Conservation (phyloP, 2,888 invertebrate species). For the Euclidia mi region DNA sequence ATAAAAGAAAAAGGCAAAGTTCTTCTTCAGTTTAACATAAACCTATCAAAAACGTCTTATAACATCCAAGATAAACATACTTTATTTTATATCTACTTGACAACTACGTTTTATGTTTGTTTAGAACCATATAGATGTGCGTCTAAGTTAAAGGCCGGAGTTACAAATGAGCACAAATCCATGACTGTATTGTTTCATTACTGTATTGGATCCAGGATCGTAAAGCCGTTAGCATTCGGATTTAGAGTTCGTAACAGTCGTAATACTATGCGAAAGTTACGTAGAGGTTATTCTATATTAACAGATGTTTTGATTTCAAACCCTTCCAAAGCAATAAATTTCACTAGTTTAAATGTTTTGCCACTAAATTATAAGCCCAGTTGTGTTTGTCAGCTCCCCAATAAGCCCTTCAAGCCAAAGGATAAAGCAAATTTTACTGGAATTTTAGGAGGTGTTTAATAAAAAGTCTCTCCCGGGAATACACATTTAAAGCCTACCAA, state of each 20-base stretch:
- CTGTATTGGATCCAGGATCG: conserved; percentile 3
- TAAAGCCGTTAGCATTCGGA: conserved; percentile 2
- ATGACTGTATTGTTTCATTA: neutral
- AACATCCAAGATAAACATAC: too few relatives aligned
- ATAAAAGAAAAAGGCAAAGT: too few relatives aligned
- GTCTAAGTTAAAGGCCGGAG: neutral
- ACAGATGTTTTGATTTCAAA: conserved; percentile 35
- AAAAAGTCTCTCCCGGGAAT: conserved; percentile 6
- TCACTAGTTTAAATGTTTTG: conserved; percentile 45
- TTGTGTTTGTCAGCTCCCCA: conserved; percentile 23
- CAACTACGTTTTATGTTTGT: too few relatives aligned
- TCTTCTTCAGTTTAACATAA: too few relatives aligned
- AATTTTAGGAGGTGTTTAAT: neutral
- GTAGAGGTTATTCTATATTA: conserved; percentile 9
- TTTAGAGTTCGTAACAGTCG: neutral
- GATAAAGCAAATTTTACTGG: conserved; percentile 1
- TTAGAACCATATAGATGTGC: too few relatives aligned
- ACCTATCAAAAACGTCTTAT: too few relatives aligned
- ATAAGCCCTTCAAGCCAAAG: conserved; percentile 1
- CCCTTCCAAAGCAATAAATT: conserved; percentile 35
- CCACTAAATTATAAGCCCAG: conserved; percentile 19
- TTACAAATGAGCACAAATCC: neutral
- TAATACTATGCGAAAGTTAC: conserved; percentile 8
- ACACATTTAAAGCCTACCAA: neutral
- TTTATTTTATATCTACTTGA: too few relatives aligned